These are phyloP conservation scores for Xiphydria camelus DNA, from an alignment of 2,888 invertebrate species.

Conservation along the genomic window DNA sequence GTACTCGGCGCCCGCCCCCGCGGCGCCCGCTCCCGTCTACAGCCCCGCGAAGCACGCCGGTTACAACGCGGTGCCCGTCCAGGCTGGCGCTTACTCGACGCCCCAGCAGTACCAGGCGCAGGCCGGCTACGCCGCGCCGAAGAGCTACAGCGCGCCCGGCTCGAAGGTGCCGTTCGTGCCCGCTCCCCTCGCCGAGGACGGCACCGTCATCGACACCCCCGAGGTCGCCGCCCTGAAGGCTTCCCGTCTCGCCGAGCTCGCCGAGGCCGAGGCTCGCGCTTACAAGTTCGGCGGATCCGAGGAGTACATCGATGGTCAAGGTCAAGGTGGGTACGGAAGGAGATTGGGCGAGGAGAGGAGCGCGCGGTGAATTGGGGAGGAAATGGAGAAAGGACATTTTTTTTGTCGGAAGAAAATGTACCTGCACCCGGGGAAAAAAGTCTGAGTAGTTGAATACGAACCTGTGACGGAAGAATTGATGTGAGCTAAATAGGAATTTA, in stretches of 20 bases:
- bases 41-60: slow-evolving; percentile 16
- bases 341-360: no score
- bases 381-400: no score
- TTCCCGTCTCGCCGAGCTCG: slow-evolving; percentile 49
- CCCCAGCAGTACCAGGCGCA: slow-evolving; percentile 27
- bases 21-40: slow-evolving; percentile 20
- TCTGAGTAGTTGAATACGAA: no score
- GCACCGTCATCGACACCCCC: slow-evolving; percentile 53
- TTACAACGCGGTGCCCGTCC: slow-evolving; percentile 10
- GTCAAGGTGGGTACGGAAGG: slow-evolving; percentile 38
- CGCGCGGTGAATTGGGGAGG: no score
- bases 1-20: slow-evolving; percentile 13
- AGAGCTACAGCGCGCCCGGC: slow-evolving; percentile 19
- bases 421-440: no score
- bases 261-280: slow-evolving; percentile 54
- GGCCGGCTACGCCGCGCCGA: slow-evolving; percentile 14
- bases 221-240: slow-evolving; percentile 55
- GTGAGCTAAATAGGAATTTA: no score
- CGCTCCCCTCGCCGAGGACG: slow-evolving; percentile 53
- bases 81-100: slow-evolving; percentile 4
- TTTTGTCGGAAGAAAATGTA: no score
- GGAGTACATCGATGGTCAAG: slow-evolving; percentile 32
- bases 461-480: no score
- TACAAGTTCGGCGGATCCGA: slow-evolving; percentile 43
- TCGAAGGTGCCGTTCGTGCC: slow-evolving; percentile 45